These are phyloP conservation scores for Flexamia atlantica DNA, from an alignment of 2,888 invertebrate genomes.

Conservation along the genomic window DNA sequence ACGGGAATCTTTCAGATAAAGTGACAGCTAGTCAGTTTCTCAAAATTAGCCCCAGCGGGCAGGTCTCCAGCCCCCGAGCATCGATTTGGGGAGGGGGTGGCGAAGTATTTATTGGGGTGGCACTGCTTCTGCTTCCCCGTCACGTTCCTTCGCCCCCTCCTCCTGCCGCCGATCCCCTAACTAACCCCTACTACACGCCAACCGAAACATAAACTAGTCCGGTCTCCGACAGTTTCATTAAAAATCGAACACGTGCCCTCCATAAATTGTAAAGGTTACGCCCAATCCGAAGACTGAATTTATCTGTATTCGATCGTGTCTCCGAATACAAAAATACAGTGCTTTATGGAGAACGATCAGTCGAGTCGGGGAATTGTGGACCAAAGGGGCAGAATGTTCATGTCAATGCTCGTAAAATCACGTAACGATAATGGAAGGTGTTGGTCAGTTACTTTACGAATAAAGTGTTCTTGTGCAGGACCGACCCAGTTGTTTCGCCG, in stretches of 20 bases:
- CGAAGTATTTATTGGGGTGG: constrained; percentile 56
- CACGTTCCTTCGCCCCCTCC: constrained; percentile 39
- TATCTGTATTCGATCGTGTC: constrained; percentile 39
- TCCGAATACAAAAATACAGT: constrained; percentile 9
- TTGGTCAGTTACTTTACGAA: too few relatives aligned
- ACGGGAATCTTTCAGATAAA: constrained; percentile 41
- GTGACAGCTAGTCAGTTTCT: constrained; percentile 55
- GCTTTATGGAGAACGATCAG: neutral
- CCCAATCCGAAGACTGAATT: constrained; percentile 48
- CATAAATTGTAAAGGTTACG: constrained; percentile 56
- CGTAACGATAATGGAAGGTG: too few relatives aligned
- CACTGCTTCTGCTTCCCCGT: constrained; percentile 54
- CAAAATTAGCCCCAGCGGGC: constrained; percentile 51
- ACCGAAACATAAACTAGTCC: constrained; percentile 55
- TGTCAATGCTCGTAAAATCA: too few relatives aligned
- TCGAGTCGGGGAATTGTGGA: neutral
- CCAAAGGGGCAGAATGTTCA: too few relatives aligned
- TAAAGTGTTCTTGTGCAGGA: too few relatives aligned
- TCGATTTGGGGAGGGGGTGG: constrained; percentile 54
- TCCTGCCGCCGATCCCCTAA: constrained; percentile 13
- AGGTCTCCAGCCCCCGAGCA: constrained; percentile 40
- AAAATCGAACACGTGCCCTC: constrained; percentile 57
- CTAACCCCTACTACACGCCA: constrained; percentile 39
- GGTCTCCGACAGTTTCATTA: constrained; percentile 47
- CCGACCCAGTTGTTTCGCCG: too few relatives aligned